Base-by-base conservation (phyloP, 2,113 vertebrate species). In the Sakesphorus luctuosus region DNA sequence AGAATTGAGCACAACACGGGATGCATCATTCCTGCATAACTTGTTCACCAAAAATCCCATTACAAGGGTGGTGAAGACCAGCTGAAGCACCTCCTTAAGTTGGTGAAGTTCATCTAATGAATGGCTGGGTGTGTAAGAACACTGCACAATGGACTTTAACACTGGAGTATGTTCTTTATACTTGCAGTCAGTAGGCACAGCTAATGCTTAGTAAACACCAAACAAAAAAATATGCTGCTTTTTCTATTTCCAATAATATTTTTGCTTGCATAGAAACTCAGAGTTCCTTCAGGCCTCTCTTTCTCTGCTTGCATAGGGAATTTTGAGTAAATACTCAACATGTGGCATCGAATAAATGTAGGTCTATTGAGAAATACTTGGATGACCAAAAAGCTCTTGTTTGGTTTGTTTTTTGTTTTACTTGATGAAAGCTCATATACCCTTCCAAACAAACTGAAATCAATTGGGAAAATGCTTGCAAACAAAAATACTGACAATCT, bases 1-100 rank as follows among this genome's bases (percentile, higher is more conserved):
- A 72, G 69, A 49, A 90, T 29, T 31, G 94, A 93, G 88, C 73
- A 80, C 94, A 89, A 5, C 33, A 23, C 3, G 53, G 21, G 63
- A 89, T 66, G 76, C 76, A 84, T 63, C 71, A 56, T 31, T 77
- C 89, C 89, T 93, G 93, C 68, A 55, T 84, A 94, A 90, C 59
- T 58, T 88, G 46, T 80, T 94, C 81, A 88, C 68, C 59, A 84
- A 87, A 91, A 91, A 35, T 63, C 63, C 74, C 71, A 67, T 8
- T 67, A 59, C 36, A 74, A 67, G 20, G 18, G 36, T 6, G 53
- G 38, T 59, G 67, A 83, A 53, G 36, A 69, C 28, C 82, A 90
- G 63, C 53, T 58, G 46, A 84, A 85, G 26, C 50, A 52, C 12
- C 72, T 80, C 21, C 21, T 21, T 55, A 47, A 5, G 35, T 13